A percentile compares a stretch with the other conserved stretches of the same genome.
Conservation (phyloP, 1,140 invertebrate genomes). For the Drosophila pachea region DNA sequence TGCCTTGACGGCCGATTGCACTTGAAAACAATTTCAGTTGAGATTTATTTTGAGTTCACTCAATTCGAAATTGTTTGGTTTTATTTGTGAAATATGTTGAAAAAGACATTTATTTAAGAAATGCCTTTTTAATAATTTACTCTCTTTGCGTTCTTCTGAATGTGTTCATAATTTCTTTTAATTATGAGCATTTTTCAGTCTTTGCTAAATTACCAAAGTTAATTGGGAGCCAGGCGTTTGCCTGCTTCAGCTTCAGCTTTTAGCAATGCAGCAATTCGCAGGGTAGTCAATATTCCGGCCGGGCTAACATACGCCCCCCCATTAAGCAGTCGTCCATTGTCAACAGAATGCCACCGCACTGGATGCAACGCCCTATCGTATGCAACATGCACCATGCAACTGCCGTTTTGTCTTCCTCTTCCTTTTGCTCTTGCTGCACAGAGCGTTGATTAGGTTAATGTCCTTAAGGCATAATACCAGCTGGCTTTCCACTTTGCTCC, state of each 20-base stretch:
- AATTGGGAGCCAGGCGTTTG: too few relatives aligned
- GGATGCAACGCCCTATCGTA: slow-evolving; percentile 20
- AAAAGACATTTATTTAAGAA: too few relatives aligned
- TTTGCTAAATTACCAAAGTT: too few relatives aligned
- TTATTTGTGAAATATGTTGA: too few relatives aligned
- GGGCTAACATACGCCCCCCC: slow-evolving; percentile 3
- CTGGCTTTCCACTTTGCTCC: slow-evolving; percentile 36
- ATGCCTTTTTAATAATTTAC: too few relatives aligned
- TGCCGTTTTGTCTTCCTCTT: neutral
- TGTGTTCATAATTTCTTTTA: too few relatives aligned
- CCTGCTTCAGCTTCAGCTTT: too few relatives aligned
- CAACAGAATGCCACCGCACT: slow-evolving; percentile 18
- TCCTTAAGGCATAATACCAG: slow-evolving; percentile 68
- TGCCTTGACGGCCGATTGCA: neutral
- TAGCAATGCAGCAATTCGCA: slow-evolving; percentile 37
- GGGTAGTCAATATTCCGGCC: slow-evolving; percentile 45
- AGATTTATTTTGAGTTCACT: neutral
- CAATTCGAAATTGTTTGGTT: too few relatives aligned
- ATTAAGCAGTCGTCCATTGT: slow-evolving; percentile 10
- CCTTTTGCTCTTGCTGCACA: slow-evolving; percentile 12
- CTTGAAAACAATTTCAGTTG: neutral
- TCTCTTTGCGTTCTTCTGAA: too few relatives aligned
- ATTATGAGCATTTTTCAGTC: too few relatives aligned
- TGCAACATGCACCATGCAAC: slow-evolving; percentile 13
- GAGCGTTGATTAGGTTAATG: slow-evolving; percentile 73